These are phyloP conservation scores for Urocynchramus pylzowi DNA, from an alignment of 2,113 vertebrate genomes.

Conservation along the genomic window DNA sequence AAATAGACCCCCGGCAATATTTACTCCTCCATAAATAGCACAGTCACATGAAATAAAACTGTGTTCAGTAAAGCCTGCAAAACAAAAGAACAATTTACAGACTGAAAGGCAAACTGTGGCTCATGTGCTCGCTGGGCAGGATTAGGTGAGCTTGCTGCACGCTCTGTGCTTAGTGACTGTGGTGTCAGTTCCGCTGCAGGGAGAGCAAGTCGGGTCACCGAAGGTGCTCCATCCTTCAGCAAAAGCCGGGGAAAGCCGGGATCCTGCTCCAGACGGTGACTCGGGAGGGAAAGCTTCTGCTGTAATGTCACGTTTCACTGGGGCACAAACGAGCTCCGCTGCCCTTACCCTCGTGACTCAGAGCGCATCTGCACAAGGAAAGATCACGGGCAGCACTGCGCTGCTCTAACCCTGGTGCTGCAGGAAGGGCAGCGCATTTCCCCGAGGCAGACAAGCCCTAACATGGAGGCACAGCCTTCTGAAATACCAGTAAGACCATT, in stretches of 20 bases:
- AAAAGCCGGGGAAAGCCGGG: background rate
- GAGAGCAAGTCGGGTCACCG: background rate
- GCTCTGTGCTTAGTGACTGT: background rate
- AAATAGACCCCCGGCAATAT: conserved; percentile 76
- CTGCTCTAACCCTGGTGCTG: background rate
- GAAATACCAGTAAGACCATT: background rate
- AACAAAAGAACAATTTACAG: conserved; percentile 78
- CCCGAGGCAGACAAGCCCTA: background rate
- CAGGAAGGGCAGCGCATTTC: background rate
- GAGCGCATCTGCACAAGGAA: background rate
- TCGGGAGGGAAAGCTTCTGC: background rate
- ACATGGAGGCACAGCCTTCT: background rate
- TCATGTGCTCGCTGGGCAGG: conserved; percentile 27
- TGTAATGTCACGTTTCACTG: background rate
- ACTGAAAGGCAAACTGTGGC: conserved; percentile 40
- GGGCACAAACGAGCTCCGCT: background rate
- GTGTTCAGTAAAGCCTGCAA: conserved; percentile 68
- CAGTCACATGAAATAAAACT: conserved; percentile 77
- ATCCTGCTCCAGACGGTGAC: background rate
- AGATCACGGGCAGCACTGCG: background rate
- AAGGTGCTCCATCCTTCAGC: background rate
- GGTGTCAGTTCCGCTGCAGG: background rate
- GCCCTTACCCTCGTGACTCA: background rate
- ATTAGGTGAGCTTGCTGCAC: conserved; percentile 14
- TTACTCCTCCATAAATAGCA: conserved; percentile 79